Base-by-base conservation (phyloP, 30 jellyfish, hydroid and myxozoan species). In the Sanderia malayensis region DNA sequence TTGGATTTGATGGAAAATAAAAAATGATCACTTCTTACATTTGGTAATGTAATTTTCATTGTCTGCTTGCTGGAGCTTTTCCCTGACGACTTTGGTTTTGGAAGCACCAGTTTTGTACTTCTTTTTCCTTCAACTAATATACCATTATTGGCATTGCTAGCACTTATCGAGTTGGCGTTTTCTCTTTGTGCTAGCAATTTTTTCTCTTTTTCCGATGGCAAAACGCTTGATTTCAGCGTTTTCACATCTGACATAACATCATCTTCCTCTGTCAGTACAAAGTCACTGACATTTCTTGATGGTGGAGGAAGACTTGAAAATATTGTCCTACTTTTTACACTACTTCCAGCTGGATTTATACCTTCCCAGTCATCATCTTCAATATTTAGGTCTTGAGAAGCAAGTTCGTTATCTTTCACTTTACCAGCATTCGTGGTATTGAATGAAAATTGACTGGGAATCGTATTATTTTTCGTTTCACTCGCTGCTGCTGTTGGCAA, bases 281-380 rank as follows among this genome's bases (percentile, higher is more conserved):
- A 29, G 4, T 49, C 76, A 26, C 44, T 71, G 15, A 32, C 57
- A 18, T 46, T 71, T 31, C 53, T 47, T 29, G 70, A 62, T 49
- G 89, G 89, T 17, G 89, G 82, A 17, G 89, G 89, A 28, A 78
- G 63, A 25, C 64, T 46, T 2, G 89, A 78, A 58, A 78, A 78
- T 0, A 78, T 46, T 22, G 82, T 64, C 30, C 28, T 64, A 13
- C 76, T 53, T 0, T 49, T 49, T 49, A 6, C 55, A 8, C 15
- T 41, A 23, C 2, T 10, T 66, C 22, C 9, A 6, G 46, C 21
- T 59, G 71, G 10, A 31, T 37, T 46, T 17, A 19, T 28, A 1
- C 4, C 11, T 8, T 37, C 66, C 78, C 78, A 66, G 18, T 66
- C 78, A 23, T 66, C 78, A 20, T 41, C 61, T 1, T 27, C 46